A percentile compares a stretch with the other conserved stretches of the same genome.
These are phyloP conservation scores for Ecliptopera silaceata DNA, from an alignment of 2,888 invertebrate genomes.

Conservation along the genomic window DNA sequence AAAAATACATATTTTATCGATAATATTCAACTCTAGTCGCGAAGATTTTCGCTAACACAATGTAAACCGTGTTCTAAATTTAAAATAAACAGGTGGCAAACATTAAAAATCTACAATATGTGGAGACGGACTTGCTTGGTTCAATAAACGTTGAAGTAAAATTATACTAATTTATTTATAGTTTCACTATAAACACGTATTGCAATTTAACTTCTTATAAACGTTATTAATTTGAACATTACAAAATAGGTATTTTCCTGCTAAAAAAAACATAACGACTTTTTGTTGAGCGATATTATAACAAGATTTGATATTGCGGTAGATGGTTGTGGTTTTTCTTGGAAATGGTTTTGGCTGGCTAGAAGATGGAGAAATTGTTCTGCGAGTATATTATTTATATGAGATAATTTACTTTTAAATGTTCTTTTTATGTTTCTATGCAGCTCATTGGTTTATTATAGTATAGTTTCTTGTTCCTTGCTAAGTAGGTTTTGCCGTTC, in stretches of 20 bases:
- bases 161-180: neutral
- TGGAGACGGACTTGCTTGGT: neutral
- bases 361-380: too few species aligned
- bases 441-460: too few species aligned
- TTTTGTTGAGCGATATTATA: too few species aligned
- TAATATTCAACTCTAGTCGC: neutral
- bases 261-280: too few species aligned
- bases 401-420: too few species aligned
- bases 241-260: neutral
- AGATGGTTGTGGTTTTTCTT: too few species aligned
- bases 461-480: neutral
- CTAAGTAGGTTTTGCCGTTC: conserved; percentile 6
- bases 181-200: neutral
- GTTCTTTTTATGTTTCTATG: too few species aligned
- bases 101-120: neutral
- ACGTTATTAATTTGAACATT: neutral
- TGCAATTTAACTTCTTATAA: neutral
- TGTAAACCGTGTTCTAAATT: neutral
- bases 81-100: neutral
- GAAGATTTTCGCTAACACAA: neutral
- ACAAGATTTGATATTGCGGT: too few species aligned
- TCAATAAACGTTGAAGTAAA: neutral
- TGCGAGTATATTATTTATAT: too few species aligned
- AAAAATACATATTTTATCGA: too few species aligned
- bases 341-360: too few species aligned